Evolutionary conservation across 2,797 vertebrate species (phyloP), one percentile per base, ranked within the genome.

Genomic region (Poecilia wingei): DNA sequence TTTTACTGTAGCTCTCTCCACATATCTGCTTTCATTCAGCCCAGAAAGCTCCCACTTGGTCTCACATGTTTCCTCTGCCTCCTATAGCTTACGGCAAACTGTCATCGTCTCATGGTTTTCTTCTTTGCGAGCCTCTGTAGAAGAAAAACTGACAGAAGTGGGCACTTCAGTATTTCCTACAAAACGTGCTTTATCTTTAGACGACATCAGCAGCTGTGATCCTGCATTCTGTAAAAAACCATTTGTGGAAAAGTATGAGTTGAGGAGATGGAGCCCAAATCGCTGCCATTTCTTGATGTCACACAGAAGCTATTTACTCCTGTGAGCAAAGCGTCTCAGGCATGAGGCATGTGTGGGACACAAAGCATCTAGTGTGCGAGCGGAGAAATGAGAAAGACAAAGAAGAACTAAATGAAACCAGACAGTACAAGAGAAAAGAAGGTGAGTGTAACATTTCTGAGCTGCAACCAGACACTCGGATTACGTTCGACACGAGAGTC

Each of bases 361-460:
- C 75, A 77, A 82, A 78, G 74, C 3, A 28, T 87, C 77, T 82
- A 70, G 75, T 47, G 79, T 49, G 77, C 77, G 76, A 79, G 61
- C 75, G 82, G 84, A 91, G 81, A 86, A 88, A 88, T 55, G 77
- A 82, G 80, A 57, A 75, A 80, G 79, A 88, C 80, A 86, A 91
- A 53, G 28, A 85, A 9, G 28, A 83, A 68, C 45, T n/a, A 79
- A 75, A 85, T 72, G 31, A 76, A 78, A 82, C 20, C 53, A 78
- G 74, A 82, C 66, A 76, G 53, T 47, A 39, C 70, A 59, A 84
- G 61, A 84, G 74, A 74, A 83, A 79, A 76, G 51, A 85, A 59
- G 14, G 25, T 55, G 20, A 77, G 75, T 3, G 66, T 51, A 82
- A 77, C 69, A 49, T 72, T 84, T 76, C 73, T n/a, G 31, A 77